A percentile compares a stretch with the other conserved stretches of the same genome.
These are phyloP conservation scores for Altica lythri DNA, from an alignment of 2,888 invertebrate species.

Conservation along the genomic window DNA sequence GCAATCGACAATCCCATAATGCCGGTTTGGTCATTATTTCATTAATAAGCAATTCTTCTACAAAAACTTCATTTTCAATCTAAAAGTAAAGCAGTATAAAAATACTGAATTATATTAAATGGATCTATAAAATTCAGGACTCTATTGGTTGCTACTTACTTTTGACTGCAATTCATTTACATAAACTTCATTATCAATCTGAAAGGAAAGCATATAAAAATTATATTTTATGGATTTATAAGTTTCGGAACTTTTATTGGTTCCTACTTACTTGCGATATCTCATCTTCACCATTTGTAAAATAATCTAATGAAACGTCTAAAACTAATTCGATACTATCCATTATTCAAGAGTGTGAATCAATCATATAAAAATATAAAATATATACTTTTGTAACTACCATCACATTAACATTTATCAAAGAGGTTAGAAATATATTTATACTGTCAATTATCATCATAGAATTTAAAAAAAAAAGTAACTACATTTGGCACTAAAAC, in stretches of 20 bases:
- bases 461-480: not conserved
- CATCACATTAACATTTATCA: not conserved
- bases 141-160: not conserved
- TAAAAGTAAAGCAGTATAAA: conserved; percentile 1
- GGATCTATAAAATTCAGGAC: not conserved
- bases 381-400: not conserved
- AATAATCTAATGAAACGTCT: not conserved
- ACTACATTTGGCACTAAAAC: not conserved
- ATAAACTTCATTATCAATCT: too few relatives aligned
- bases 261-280: not conserved
- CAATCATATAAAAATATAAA: not conserved
- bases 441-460: not conserved
- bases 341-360: not conserved
- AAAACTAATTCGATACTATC: conserved; percentile 1
- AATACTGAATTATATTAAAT: not conserved
- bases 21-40: not conserved
- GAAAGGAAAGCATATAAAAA: too few relatives aligned
- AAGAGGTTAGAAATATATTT: not conserved
- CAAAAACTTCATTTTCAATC: not conserved
- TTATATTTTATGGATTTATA: too few relatives aligned
- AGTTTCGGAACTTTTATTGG: too few relatives aligned
- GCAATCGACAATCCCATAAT: conserved; percentile 8
- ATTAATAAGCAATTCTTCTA: conserved; percentile 4
- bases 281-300: conserved; percentile 1
- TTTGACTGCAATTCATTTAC: not conserved